Evolutionary conservation across 2,113 vertebrate genomes (phyloP).

Genomic region (Chaenocephalus aceratus): DNA sequence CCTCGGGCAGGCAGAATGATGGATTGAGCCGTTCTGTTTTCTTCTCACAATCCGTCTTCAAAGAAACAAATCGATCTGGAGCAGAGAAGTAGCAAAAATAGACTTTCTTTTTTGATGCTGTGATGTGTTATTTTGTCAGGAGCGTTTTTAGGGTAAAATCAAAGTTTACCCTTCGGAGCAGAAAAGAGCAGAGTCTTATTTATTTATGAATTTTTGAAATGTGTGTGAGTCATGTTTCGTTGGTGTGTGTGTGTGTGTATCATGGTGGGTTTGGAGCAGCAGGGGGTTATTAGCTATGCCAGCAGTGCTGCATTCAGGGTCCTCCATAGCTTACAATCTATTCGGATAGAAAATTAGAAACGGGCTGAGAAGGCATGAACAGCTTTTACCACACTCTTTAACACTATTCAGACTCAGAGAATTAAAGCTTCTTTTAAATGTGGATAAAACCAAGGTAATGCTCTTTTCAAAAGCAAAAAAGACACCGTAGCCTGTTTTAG

Average conservation of each 20-base stretch:
- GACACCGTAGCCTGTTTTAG: too few species aligned
- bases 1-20: constrained; percentile 72
- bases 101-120: constrained; percentile 70
- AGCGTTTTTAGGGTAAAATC: constrained; percentile 51
- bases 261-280: constrained; percentile 3
- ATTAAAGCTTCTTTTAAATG: too few species aligned
- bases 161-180: constrained; percentile 55
- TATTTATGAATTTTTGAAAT: constrained; percentile 36
- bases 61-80: constrained; percentile 77
- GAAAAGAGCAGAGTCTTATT: constrained; percentile 12
- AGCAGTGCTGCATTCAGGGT: constrained; percentile 33
- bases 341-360: constrained; percentile 2
- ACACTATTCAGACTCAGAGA: too few species aligned
- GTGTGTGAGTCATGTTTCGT: neutral
- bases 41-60: constrained; percentile 74
- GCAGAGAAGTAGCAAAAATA: constrained; percentile 58
- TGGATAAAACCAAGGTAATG: too few species aligned
- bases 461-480: too few species aligned
- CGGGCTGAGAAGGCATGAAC: neutral
- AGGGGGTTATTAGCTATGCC: constrained; percentile 18
- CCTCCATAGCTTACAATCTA: constrained; percentile 21
- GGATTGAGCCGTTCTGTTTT: constrained; percentile 69
- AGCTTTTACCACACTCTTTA: constrained; percentile 1
- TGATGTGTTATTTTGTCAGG: constrained; percentile 69
- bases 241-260: neutral